Base-by-base conservation (phyloP, 2,888 invertebrate species). In the Drosophila macrospina region DNA sequence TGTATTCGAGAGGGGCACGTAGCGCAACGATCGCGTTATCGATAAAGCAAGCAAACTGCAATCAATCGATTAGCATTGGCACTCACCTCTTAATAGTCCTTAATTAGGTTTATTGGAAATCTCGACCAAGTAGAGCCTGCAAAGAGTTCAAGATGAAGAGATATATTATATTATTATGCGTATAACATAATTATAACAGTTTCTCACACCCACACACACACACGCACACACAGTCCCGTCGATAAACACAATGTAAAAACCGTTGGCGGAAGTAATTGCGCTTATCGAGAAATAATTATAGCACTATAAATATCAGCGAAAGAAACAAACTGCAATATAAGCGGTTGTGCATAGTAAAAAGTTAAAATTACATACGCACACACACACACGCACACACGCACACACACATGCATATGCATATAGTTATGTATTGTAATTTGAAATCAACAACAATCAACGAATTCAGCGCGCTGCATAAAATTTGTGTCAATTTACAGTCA, bases 71-170 rank as follows among this genome's bases (percentile, higher is more conserved):
- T 3, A n/a, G 20, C 20, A n/a, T n/a, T n/a, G n/a, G 4, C 37
- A 77, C 86, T 84, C 45, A 86, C 84, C 84, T 86, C 86, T 83
- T 83, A 65, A 78, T 78, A 78, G 80, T 82, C 74, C 80, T 84
- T 84, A 82, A 84, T 69, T 80, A 82, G 72, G 76, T 71, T 66
- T 69, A 15, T 61, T 70, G 45, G 26, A 71, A 63, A 67, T 71
- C 68, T 74, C 50, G 62, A 74, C 56, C 74, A 63, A 59, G 60
- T n/a, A n/a, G 65, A 69, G 79, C 71, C 80, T 80, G 70, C 13
- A 80, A 84, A 37, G 11, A 10, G 7, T 44, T 28, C n/a, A 28
- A 28, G 28, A 7, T 5, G 1, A 28, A 28, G 28, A 28, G 20
- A 20, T 20, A 20, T 20, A 20, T 20, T 20, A 20, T 2, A 20